Evolutionary conservation across 2,113 vertebrate genomes (phyloP), one percentile per base, ranked within the genome.

Genomic region (Andinoacara biseriatus): DNA sequence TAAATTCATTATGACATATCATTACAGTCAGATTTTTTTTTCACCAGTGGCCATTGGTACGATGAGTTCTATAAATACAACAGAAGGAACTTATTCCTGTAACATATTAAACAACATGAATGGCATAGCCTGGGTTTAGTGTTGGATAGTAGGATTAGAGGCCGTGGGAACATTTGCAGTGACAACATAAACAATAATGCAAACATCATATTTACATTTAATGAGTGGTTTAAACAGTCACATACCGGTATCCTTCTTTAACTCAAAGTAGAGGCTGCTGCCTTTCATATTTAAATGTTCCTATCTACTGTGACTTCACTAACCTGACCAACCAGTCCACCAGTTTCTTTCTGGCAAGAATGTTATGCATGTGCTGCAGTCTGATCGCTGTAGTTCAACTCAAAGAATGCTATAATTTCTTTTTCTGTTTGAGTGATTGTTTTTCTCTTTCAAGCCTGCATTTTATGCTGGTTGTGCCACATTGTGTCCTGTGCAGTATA

Each of bases 321-420:
- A 82, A 82, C 67, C 60, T 14, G 80, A 52, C 35, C 2, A 72
- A 85, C 83, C 60, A n/a, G 87, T 52, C 61, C 2, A 67, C 29
- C 83, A 40, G 35, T 76, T 60, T 78, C 40, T 35, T 10, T n/a
- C 2, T 8, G 10, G 2, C 38, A 49, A 9, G 75, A 85, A 76
- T 79, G 75, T 8, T 49, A 4, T 43, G n/a, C 14, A 65, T n/a
- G 0, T 8, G 11, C 84, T 58, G 10, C 10, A 4, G 6, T 24
- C 4, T n/a, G 40, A 57, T 33, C 24, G 2, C 33, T 62, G 18
- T 62, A 7, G 18, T 61, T 61, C 31, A 61, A 61, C 35, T 2
- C 35, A 38, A 38, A n/a, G 18, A 62, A 62, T 62, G 15, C 4
- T n/a, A 2, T 20, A n/a, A 10, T 38, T 62, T 38, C 31, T 35